Conservation (phyloP, 2,888 invertebrate genomes). For the Morpho achilles region DNA sequence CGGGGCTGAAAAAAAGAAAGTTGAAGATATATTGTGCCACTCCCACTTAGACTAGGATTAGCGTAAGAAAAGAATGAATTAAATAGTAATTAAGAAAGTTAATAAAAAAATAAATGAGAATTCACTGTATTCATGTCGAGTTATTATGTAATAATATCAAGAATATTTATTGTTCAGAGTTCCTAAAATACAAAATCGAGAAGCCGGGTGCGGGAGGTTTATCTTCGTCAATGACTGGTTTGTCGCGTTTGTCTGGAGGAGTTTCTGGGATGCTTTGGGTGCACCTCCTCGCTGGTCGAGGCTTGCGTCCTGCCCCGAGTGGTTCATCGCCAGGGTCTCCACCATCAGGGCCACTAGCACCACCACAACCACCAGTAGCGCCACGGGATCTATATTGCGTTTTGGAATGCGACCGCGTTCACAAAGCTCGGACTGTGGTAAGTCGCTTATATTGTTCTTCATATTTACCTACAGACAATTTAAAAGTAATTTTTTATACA, state of each 20-base stretch:
- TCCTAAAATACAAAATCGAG: slow-evolving; percentile 94
- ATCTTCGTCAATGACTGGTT: slow-evolving; percentile 77
- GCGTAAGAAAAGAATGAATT: too few species aligned
- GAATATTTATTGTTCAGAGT: slow-evolving; percentile 77
- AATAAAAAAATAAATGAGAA: too few species aligned
- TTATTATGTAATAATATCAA: background rate
- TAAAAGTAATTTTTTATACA: too few species aligned
- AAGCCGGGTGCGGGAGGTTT: slow-evolving; percentile 80
- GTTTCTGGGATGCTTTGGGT: slow-evolving; percentile 95
- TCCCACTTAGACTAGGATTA: too few species aligned
- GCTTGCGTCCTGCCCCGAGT: slow-evolving; percentile 85
- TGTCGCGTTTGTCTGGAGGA: slow-evolving; percentile 70
- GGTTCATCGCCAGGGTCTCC: slow-evolving; percentile 86
- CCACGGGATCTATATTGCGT: slow-evolving; percentile 97
- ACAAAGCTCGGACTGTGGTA: slow-evolving; percentile 96
- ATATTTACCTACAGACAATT: too few species aligned
- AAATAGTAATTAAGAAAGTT: too few species aligned
- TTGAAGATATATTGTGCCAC: too few species aligned
- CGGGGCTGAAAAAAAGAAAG: too few species aligned
- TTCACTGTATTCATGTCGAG: too few species aligned
- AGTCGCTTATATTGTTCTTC: slow-evolving; percentile 35
- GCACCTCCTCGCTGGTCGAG: slow-evolving; percentile 92
- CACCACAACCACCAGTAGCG: slow-evolving; percentile 61
- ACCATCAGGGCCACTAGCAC: slow-evolving; percentile 80
- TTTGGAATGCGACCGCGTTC: slow-evolving; percentile 96